phyloP scores from a whole-genome alignment of 1,140 invertebrate species.

The Gyrodactylus bullatarudis region DNA sequence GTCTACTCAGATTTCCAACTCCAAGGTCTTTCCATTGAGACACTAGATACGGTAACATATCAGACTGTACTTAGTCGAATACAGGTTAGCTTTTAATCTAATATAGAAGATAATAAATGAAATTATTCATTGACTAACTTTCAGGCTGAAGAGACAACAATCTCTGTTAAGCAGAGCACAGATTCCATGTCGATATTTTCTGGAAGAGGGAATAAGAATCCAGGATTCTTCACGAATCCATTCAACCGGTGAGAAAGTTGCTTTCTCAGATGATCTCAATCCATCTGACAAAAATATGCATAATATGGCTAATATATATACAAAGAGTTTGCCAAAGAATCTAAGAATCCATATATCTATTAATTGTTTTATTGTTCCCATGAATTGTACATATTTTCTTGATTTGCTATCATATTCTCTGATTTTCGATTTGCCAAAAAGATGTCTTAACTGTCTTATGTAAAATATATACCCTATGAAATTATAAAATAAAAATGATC shows the following conservation, averaged over 20 bases:
- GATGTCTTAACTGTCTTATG: too few relatives aligned
- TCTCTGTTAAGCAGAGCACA: background rate
- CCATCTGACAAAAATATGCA: too few relatives aligned
- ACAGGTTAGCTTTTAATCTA: constrained; percentile 30
- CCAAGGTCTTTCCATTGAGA: constrained; percentile 85
- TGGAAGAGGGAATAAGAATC: background rate
- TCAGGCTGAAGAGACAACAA: background rate
- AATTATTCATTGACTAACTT: background rate
- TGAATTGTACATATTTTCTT: too few relatives aligned
- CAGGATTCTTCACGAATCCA: background rate
- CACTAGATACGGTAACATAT: constrained; percentile 81
- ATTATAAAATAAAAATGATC: too few relatives aligned
- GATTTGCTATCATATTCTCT: too few relatives aligned
- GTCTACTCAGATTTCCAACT: constrained; percentile 91
- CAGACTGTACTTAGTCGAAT: constrained; percentile 60
- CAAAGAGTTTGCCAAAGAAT: too few relatives aligned
- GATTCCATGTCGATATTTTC: background rate
- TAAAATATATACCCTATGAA: too few relatives aligned
- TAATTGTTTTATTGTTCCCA: too few relatives aligned
- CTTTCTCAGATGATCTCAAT: too few relatives aligned
- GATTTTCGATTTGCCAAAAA: too few relatives aligned
- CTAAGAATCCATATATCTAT: too few relatives aligned
- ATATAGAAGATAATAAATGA: background rate
- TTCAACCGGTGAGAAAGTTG: background rate
- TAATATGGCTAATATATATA: too few relatives aligned